Evolutionary conservation across 64 coral and sea anemone genomes (phyloP), one percentile per base, ranked within the genome.

Genomic region (Trachythela sp.): DNA sequence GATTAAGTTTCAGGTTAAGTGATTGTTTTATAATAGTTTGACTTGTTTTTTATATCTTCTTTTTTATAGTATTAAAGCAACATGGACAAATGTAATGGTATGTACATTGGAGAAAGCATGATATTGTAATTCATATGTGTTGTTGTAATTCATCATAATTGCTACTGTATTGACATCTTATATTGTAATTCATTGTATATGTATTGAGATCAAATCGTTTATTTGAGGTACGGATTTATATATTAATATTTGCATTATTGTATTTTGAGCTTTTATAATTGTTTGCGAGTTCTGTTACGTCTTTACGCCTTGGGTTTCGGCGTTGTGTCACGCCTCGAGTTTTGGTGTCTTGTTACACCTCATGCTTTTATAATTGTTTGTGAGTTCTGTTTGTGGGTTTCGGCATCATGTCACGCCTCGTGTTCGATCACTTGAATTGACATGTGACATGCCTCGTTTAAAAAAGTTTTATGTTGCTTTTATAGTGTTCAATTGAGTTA

Each of bases 11-110:
- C 59, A 68, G 59, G 59, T 6, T 68, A 68, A 68, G 59, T 8
- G 59, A 68, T 68, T 68, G 20, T n/a, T 68, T 68, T 68, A 68
- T 68, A 68, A 68, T 68, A 68, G 59, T 68, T 68, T n/a, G n/a
- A n/a, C n/a, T n/a, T n/a, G n/a, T n/a, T n/a, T n/a, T n/a, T n/a
- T 68, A 14, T 6, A 3, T 68, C 15, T 2, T 68, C 15, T 68
- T 45, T 45, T 68, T 8, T 68, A 7, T 68, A 68, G 59, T 22
- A 68, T 68, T 68, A 68, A 68, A 68, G 18, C 59, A 68, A 68
- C 59, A 68, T 68, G 59, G 30, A 68, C 30, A 31, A 68, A 68
- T 68, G 59, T 68, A 68, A 31, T 68, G 59, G 59, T 68, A 68
- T 6, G 59, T 68, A 68, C 59, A 68, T 68, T 68, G 30, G 15